Conservation (phyloP, 1,140 invertebrate species). For the Caenorhabditis remanei region DNA sequence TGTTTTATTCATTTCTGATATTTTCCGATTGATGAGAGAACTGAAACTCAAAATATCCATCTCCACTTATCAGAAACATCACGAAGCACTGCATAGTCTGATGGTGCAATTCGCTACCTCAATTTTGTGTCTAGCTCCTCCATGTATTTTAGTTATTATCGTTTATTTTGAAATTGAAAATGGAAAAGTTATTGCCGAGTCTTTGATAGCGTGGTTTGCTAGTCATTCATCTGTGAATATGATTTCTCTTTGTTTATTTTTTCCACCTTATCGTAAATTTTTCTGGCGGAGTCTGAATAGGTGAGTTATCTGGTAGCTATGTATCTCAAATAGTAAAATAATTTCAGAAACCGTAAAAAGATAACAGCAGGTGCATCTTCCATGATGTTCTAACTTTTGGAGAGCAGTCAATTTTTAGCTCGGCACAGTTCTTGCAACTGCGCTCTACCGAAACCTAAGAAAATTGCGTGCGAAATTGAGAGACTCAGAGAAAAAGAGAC, state of each 20-base stretch:
- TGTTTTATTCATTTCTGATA: neutral
- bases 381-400: no score
- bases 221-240: neutral
- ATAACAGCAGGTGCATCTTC: no score
- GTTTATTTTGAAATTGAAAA: neutral
- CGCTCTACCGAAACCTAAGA: no score
- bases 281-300: neutral
- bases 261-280: neutral
- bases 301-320: no score
- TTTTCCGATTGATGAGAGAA: neutral
- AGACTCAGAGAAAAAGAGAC: no score
- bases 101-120: neutral
- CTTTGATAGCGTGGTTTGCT: neutral
- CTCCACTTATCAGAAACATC: neutral
- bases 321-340: neutral
- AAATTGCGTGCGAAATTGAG: no score
- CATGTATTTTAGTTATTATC: neutral
- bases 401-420: no score
- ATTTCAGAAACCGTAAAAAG: neutral
- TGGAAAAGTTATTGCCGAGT: neutral
- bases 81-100: neutral
- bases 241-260: neutral
- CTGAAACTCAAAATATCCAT: neutral
- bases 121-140: neutral
- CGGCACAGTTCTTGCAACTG: no score